Percentiles rank a stretch among this genome's conserved stretches.
These are phyloP conservation scores for Torymus aiolomorphi DNA, from an alignment of 2,888 invertebrate species.

Conservation along the genomic window DNA sequence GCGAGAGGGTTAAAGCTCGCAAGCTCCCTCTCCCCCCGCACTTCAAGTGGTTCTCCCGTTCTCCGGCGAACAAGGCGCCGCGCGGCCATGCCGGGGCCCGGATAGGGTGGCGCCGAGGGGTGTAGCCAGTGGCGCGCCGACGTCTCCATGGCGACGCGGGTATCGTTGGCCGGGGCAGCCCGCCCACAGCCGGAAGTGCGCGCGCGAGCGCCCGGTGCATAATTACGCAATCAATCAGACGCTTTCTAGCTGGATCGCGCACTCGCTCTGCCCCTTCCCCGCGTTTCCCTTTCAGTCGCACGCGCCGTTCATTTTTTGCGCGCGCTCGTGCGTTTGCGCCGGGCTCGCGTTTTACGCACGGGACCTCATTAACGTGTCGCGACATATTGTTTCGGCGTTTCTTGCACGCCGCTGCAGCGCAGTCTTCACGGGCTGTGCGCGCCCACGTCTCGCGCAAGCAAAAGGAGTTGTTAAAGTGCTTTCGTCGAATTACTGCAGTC, in stretches of 20 bases:
- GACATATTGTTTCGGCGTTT: conserved; percentile 43
- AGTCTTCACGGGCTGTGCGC: neutral
- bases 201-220: conserved; percentile 11
- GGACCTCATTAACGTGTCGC: conserved; percentile 44
- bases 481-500: conserved; percentile 8
- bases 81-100: conserved; percentile 58
- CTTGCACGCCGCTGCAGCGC: neutral
- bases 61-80: neutral
- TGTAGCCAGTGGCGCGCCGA: conserved; percentile 55
- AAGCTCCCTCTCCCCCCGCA: conserved; percentile 20
- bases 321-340: neutral
- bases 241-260: conserved; percentile 12
- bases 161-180: conserved; percentile 55
- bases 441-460: neutral
- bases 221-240: conserved; percentile 51
- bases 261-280: neutral
- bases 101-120: conserved; percentile 60
- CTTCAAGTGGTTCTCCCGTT: conserved; percentile 13
- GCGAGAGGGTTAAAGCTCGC: conserved; percentile 26
- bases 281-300: neutral
- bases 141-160: conserved; percentile 69
- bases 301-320: neutral
- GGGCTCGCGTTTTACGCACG: conserved; percentile 5
- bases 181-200: conserved; percentile 65
- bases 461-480: conserved; percentile 30